A percentile compares a stretch with the other conserved stretches of the same genome.
Evolutionary conservation across 2,888 invertebrate species (phyloP).

Genomic region (Microchrysa polita): DNA sequence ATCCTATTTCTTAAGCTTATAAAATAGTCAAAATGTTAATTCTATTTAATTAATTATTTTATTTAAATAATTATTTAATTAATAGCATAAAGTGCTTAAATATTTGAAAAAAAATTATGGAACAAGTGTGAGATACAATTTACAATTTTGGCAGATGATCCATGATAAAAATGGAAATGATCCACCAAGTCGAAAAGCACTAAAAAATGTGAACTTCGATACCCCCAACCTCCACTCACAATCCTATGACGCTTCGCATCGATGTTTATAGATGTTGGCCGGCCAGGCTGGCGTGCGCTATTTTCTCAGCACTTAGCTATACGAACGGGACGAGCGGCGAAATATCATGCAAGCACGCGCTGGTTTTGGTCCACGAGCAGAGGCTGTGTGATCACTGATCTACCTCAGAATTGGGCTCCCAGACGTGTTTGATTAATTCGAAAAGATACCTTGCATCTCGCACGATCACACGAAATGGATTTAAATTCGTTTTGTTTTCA

Average conservation of each 20-base stretch:
- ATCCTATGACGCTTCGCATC: neutral
- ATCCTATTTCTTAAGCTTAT: too few species aligned
- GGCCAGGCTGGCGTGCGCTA: conserved; percentile 20
- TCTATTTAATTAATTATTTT: too few species aligned
- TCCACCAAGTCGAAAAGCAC: too few species aligned
- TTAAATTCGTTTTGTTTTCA: neutral
- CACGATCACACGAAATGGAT: conserved; percentile 1
- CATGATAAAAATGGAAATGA: too few species aligned
- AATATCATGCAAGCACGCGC: conserved; percentile 33
- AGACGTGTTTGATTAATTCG: neutral
- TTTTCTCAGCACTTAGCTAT: neutral
- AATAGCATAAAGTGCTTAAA: too few species aligned
- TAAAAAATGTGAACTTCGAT: neutral
- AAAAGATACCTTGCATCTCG: neutral
- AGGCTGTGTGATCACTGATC: conserved; percentile 24
- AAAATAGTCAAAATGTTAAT: too few species aligned
- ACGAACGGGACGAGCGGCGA: neutral
- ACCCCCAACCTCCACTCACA: neutral
- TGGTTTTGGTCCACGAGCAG: conserved; percentile 14
- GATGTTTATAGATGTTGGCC: conserved; percentile 20
- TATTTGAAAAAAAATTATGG: too few species aligned
- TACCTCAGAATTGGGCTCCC: conserved; percentile 13
- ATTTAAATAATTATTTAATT: too few species aligned
- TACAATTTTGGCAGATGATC: neutral
- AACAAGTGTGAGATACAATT: too few species aligned